phyloP scores from a whole-genome alignment of 2,888 invertebrate species.

The Choristoneura rosaceana region DNA sequence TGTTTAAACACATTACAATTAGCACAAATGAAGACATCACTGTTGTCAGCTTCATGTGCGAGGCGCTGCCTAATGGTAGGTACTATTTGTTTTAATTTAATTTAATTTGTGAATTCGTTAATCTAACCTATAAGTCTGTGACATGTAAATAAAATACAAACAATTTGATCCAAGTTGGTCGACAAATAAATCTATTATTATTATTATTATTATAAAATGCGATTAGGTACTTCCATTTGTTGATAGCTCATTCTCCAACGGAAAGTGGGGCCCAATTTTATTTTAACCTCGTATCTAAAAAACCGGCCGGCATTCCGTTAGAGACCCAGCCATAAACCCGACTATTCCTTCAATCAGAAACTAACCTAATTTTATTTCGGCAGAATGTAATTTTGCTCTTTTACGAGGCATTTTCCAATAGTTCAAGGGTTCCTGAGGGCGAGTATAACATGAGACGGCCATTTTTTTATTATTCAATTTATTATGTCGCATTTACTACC shows the following conservation, averaged over 20 bases:
- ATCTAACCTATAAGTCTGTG: no score
- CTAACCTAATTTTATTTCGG: conserved; percentile 41
- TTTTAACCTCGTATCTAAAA: background rate
- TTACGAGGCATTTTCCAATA: conserved; percentile 35
- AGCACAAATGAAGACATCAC: background rate
- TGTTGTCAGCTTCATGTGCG: no score
- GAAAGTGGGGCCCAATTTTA: background rate
- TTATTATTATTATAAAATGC: no score
- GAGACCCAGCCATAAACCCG: conserved; percentile 27
- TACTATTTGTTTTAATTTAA: no score
- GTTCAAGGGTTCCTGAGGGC: conserved; percentile 19
- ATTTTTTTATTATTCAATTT: conserved; percentile 43
- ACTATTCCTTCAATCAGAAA: conserved; percentile 37
- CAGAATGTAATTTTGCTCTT: conserved; percentile 8
- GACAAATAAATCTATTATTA: no score
- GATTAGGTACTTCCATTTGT: background rate
- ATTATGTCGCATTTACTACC: conserved; percentile 38
- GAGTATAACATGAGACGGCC: conserved; percentile 30
- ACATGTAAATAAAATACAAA: no score
- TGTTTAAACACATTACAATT: background rate
- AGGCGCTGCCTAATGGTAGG: no score
- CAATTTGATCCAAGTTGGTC: no score
- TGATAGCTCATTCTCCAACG: background rate
- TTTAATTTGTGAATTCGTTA: no score
- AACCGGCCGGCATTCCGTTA: background rate